Evolutionary conservation across 2,113 vertebrate species (phyloP), one percentile per base, ranked within the genome.

Genomic region (Otis tarda): DNA sequence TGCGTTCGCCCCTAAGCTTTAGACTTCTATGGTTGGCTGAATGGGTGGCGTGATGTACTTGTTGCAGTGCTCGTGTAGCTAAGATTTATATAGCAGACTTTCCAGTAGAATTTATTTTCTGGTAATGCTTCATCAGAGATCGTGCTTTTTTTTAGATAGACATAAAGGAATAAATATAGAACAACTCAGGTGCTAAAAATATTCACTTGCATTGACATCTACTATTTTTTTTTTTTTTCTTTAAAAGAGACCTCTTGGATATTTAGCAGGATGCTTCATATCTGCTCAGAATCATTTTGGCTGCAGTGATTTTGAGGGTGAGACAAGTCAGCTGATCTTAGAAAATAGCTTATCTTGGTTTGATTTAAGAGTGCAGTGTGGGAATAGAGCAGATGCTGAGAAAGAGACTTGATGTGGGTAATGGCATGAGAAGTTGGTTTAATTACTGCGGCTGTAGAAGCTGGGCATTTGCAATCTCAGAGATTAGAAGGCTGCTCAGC

Each of bases 161-260:
- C 68, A 87, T 87, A 89, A 96, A 95, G 52, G 55, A 96, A 41
- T 88, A 96, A 96, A 93, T 95, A 75, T 83, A 96, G 90, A 89
- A 49, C 59, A 81, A 89, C 80, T 84, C 47, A 19, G 76, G 22
- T 68, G 31, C 85, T 92, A 94, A 96, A 92, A 96, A 96, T 93
- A 95, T 25, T 47, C 49, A 45, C 47, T 77, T 56, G 30, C 80
- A 78, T 60, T 96, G 90, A 93, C 10, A 15, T 94, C 43, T 95
- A 3, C 12, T 22, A 9, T 50, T 79, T 84, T 75, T 88, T 79
- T 84, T 75, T 88, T 75, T 69, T 76, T 47, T 16, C 22, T 86
- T 83, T 86, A 74, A 52, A 80, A 83, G 83, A 89, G 83, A 92
- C 65, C 73, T 93, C 87, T 90, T 82, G 33, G 80, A 64, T 96